Evolutionary conservation across 2,113 vertebrate genomes (phyloP).

Genomic region (Odocoileus hemionus): DNA sequence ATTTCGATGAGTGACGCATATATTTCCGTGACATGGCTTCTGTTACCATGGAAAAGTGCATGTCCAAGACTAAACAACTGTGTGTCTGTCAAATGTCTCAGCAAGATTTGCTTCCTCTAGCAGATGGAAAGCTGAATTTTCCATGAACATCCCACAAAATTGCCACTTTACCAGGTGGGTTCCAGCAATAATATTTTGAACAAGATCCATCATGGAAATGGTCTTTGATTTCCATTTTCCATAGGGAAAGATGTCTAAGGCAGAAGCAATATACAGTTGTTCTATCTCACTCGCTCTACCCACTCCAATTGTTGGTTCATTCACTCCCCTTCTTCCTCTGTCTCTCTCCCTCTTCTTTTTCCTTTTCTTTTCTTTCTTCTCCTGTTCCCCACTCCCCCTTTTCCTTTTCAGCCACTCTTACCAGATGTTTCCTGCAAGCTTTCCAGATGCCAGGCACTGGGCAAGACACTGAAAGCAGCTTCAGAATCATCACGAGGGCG

Average conservation of each 20-base stretch:
- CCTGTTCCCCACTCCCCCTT: background rate
- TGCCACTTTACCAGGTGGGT: background rate
- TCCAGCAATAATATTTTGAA: slow-evolving; percentile 36
- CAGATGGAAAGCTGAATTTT: slow-evolving; percentile 40
- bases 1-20: background rate
- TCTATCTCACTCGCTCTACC: background rate
- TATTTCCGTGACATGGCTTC: background rate
- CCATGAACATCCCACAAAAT: background rate
- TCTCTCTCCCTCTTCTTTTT: background rate
- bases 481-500: background rate
- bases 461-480: background rate
- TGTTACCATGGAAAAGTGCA: slow-evolving; percentile 27
- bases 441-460: background rate
- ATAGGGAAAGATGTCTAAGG: background rate
- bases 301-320: rapidly evolving
- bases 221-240: background rate
- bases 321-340: background rate
- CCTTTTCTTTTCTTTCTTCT: background rate
- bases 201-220: background rate
- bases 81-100: slow-evolving; percentile 24
- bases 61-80: background rate
- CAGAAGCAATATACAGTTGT: background rate
- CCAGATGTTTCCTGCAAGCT: background rate
- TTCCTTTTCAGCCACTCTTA: background rate
- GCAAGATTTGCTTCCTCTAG: slow-evolving; percentile 4